Base-by-base conservation (phyloP, 2,888 invertebrate species). In the Lobophora halterata region DNA sequence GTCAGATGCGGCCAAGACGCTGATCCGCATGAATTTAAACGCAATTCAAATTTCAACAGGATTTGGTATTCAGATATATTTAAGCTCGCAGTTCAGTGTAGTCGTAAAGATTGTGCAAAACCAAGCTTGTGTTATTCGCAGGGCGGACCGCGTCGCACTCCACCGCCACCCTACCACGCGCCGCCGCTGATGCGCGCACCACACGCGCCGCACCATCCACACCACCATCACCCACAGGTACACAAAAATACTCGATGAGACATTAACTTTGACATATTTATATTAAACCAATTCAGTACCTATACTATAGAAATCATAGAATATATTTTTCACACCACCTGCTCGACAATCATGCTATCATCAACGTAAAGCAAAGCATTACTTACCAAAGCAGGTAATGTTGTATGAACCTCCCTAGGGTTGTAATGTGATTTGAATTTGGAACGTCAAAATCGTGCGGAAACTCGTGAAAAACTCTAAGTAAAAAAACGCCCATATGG, bases 101-200 rank as follows among this genome's bases (percentile, higher is more conserved):
- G 26, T 47, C 33, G n/a, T 28, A 18, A 18, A 31, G 21, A 32
- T 27, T 24, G 49, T 57, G 51, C 52, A 62, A 64, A n/a, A 61
- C 46, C 45, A 52, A 45, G 49, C 44, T 40, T 54, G 50, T 63
- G 51, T 64, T 64, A 50, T 63, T 71, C 73, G 50, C 83, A 89
- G 73, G 91, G 89, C 40, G 90, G 91, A 46, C 91, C 89, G 47
- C 83, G 93, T 39, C 89, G 93, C 61, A 91, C 93, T 39, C 93
- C 94, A 40, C 94, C 94, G 43, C 94, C 94, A 32, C 94, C 94
- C 8, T 94, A 94, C 74, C 93, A 92, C 39, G 90, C 91, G 46
- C 91, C 91, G 40, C 83, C 86, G 45, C 61, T 79, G 52, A 59
- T 71, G 49, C 70, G 82, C 1, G 70, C 79, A 21, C 82, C 80